phyloP scores from a whole-genome alignment of 2,113 vertebrate genomes.

The Cariama cristata region DNA sequence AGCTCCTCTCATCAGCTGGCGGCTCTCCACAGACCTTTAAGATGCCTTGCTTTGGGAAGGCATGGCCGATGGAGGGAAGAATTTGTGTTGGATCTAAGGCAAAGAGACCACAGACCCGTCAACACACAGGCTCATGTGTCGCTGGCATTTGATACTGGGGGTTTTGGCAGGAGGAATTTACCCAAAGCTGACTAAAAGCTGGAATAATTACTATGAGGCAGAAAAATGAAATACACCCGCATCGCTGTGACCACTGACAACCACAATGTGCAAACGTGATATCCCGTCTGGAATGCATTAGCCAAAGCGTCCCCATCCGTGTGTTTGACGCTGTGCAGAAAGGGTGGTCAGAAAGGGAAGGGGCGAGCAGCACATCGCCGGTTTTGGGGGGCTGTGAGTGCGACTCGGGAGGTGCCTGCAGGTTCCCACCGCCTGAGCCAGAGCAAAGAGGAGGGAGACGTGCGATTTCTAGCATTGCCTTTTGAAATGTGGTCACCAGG shows the following conservation, averaged over 20 bases:
- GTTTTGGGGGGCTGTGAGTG: neutral
- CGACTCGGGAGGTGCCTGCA: neutral
- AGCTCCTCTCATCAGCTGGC: neutral
- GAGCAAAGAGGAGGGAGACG: fast-evolving
- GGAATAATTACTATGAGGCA: neutral
- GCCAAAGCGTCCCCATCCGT: neutral
- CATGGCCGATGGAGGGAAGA: neutral
- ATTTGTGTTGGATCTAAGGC: neutral
- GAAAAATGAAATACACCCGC: neutral
- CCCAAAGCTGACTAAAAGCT: constrained; percentile 26
- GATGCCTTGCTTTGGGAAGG: neutral
- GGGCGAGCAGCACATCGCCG: neutral
- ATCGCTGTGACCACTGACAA: neutral
- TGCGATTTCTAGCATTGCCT: fast-evolving
- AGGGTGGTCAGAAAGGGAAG: neutral
- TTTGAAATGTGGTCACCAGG: neutral
- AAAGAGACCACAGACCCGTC: neutral
- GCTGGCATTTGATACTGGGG: neutral
- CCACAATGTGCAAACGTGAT: neutral
- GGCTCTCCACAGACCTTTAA: neutral
- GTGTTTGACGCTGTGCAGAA: neutral
- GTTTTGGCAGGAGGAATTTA: neutral
- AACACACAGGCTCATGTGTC: neutral
- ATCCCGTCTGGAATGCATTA: constrained; percentile 20
- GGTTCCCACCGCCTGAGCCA: neutral